A percentile compares a stretch with the other conserved stretches of the same genome.
Evolutionary conservation across 2,888 invertebrate species (phyloP).

Genomic region (Resseliella maxima): DNA sequence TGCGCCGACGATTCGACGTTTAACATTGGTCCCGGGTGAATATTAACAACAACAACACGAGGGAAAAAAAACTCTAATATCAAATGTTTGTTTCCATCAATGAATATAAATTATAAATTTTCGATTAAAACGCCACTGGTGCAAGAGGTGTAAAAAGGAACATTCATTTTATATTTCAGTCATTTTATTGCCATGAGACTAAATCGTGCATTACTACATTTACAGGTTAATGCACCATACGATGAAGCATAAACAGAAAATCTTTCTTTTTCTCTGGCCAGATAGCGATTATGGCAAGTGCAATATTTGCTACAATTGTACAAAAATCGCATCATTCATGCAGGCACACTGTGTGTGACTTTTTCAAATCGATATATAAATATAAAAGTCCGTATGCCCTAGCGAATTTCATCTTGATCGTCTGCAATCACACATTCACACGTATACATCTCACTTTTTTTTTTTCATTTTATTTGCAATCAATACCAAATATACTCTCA

Average conservation of each 20-base stretch:
- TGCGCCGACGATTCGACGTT: background rate
- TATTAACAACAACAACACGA: background rate
- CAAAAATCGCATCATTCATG: background rate
- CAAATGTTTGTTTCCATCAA: conserved; percentile 54
- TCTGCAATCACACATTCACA: conserved; percentile 6
- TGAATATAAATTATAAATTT: conserved; percentile 49
- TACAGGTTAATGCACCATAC: conserved; percentile 35
- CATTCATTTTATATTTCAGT: background rate
- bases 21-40: conserved; percentile 36
- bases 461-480: too few relatives aligned
- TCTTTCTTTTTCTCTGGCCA: background rate
- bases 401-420: background rate
- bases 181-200: conserved; percentile 20
- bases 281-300: conserved; percentile 31
- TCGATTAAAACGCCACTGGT: conserved; percentile 55
- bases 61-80: background rate
- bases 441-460: too few relatives aligned
- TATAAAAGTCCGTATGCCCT: background rate
- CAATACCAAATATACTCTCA: conserved; percentile 17
- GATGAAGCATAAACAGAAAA: too few relatives aligned
- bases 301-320: conserved; percentile 27
- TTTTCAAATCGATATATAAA: conserved; percentile 15
- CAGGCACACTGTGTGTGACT: conserved; percentile 24
- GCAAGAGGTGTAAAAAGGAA: conserved; percentile 33
- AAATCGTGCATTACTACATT: conserved; percentile 48